Conservation (phyloP, 2,113 vertebrate genomes). For the Hippocampus guttulatus region DNA sequence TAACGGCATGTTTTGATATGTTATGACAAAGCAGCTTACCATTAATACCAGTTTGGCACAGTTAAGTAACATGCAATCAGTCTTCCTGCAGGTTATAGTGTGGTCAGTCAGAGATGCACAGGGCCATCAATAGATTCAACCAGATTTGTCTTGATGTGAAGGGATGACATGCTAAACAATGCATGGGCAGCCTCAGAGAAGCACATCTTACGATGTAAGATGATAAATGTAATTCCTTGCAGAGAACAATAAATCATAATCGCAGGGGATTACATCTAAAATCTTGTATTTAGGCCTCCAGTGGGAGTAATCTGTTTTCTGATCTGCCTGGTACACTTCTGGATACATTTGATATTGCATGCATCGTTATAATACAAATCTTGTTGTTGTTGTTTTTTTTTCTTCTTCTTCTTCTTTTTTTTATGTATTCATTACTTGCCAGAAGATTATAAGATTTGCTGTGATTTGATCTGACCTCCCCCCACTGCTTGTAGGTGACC, state of each 20-base stretch:
- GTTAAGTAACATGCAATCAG: conserved; percentile 56
- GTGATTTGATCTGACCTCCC: conserved; percentile 64
- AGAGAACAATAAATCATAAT: conserved; percentile 77
- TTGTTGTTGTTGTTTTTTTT: conserved; percentile 66
- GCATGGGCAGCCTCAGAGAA: conserved; percentile 38
- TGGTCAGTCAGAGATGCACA: conserved; percentile 29
- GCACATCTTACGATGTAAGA: conserved; percentile 73
- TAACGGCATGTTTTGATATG: conserved; percentile 23
- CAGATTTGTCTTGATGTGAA: conserved; percentile 57
- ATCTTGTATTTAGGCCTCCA: conserved; percentile 77
- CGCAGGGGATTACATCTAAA: conserved; percentile 78
- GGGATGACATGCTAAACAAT: conserved; percentile 57
- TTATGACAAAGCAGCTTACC: conserved; percentile 20
- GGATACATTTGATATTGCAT: conserved; percentile 79
- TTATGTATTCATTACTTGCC: conserved; percentile 70
- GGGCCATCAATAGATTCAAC: conserved; percentile 41
- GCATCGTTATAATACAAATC: conserved; percentile 79
- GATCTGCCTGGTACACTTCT: conserved; percentile 71
- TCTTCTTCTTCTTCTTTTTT: conserved; percentile 66
- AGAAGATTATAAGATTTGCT: conserved; percentile 83
- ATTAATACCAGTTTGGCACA: conserved; percentile 40
- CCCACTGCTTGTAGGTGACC: conserved; percentile 40
- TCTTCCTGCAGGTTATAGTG: conserved; percentile 43
- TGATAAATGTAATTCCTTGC: conserved; percentile 81
- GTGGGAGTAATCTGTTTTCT: conserved; percentile 65